Evolutionary conservation across 2,888 invertebrate genomes (phyloP), one percentile per base, ranked within the genome.

Genomic region (Sepioteuthis lessoniana): DNA sequence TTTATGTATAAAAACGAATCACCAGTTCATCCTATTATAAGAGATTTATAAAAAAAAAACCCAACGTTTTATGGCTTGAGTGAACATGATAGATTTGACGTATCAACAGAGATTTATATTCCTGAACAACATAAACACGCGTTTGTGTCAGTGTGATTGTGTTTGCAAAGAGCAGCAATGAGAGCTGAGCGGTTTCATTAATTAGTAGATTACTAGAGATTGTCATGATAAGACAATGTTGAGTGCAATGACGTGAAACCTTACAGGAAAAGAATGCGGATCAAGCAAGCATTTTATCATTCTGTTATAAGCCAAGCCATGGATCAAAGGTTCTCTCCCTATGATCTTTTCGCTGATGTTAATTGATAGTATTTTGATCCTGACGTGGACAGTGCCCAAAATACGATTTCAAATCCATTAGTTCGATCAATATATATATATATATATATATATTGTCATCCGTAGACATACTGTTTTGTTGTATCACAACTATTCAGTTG

Each of bases 291-390:
- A 16, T 76, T 76, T 76, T 76, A 76, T 76, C 76, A 76, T 76
- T 76, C 35, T 76, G 19, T 76, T 35, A 76, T n/a, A 76, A 35
- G 55, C 55, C 16, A 76, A 76, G 4, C n/a, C 76, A 19, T 3
- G 76, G 76, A 76, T 76, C n/a, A 76, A 76, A 76, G 76, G 25
- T 10, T 76, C 10, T 76, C n/a, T 35, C 76, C 19, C 31, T 60
- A 25, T 31, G 35, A 76, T 76, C 76, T 76, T 76, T 55, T 76
- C n/a, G n/a, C n/a, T 76, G 16, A 35, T 76, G 13, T n/a, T 76
- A n/a, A 76, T 76, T 76, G n/a, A 76, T 76, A n/a, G n/a, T 35
- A 76, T 76, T 76, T 76, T 35, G n/a, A 76, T 76, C 76, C 76
- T 76, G n/a, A 35, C n/a, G n/a, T 76, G 76, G n/a, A 76, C 10